Conservation (phyloP, 2,888 invertebrate species). For the Lochmaea crataegi region DNA sequence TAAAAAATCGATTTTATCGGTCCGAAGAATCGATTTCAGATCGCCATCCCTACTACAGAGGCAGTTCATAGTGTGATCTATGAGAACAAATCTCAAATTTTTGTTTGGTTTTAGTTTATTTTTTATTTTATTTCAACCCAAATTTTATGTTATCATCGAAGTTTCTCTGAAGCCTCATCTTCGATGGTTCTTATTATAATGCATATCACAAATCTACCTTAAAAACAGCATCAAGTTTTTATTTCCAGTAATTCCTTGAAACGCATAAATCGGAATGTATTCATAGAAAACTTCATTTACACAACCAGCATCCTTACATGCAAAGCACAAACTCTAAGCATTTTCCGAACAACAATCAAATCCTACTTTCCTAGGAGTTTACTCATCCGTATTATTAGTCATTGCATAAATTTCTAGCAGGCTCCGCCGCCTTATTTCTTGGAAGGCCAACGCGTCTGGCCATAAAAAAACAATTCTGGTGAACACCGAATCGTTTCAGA, state of each 20-base stretch:
- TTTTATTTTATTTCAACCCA: too few species aligned
- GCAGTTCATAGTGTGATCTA: too few species aligned
- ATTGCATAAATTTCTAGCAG: slow-evolving; percentile 26
- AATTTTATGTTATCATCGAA: too few species aligned
- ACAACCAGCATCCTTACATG: slow-evolving; percentile 7
- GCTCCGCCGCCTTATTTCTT: slow-evolving; percentile 32
- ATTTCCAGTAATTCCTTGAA: background rate
- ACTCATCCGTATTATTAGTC: slow-evolving; percentile 47
- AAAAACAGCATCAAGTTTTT: background rate
- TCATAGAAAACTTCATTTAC: slow-evolving; percentile 2
- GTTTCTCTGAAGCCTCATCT: background rate
- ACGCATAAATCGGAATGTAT: slow-evolving; percentile 6
- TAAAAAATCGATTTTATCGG: too few species aligned
- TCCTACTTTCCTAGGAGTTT: slow-evolving; percentile 43
- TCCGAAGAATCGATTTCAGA: too few species aligned
- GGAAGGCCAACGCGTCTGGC: slow-evolving; percentile 35
- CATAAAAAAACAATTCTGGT: slow-evolving; percentile 34
- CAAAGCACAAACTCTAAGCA: slow-evolving; percentile 13
- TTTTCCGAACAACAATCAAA: slow-evolving; percentile 37
- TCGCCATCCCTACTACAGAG: too few species aligned
- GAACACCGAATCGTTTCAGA: slow-evolving; percentile 31
- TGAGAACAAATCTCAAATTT: too few species aligned
- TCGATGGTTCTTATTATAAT: background rate
- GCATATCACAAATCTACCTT: background rate
- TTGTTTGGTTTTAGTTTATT: too few species aligned